Percentiles rank a stretch among this genome's conserved stretches.
These are phyloP conservation scores for Plutomurus gul DNA, from an alignment of 1,140 invertebrate genomes.

Conservation along the genomic window DNA sequence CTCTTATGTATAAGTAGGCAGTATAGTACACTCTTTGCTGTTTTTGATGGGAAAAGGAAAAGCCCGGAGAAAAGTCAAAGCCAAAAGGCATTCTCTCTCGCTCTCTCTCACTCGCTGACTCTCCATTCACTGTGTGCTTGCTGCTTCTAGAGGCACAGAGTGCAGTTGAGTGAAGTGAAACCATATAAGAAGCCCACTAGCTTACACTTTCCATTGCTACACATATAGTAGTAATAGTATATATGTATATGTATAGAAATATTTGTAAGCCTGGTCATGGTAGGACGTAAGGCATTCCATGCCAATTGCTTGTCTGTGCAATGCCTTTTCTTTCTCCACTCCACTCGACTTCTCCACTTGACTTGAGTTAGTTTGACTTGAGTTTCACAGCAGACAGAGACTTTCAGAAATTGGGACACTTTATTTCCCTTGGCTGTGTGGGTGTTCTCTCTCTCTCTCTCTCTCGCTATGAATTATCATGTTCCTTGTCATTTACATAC, in stretches of 20 bases:
- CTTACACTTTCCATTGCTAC: too few relatives aligned
- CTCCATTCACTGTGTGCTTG: too few relatives aligned
- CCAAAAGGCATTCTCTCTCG: not conserved
- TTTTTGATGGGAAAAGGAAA: not conserved
- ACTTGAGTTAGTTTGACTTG: conserved; percentile 2
- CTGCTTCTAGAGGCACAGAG: too few relatives aligned
- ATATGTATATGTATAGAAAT: too few relatives aligned
- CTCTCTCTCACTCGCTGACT: too few relatives aligned
- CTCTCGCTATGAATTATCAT: conserved; percentile 7
- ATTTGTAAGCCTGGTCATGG: not conserved
- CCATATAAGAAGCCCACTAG: too few relatives aligned
- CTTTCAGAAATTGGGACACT: conserved; percentile 20
- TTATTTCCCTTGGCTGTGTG: conserved; percentile 10
- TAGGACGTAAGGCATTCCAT: not conserved
- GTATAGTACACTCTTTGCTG: not conserved
- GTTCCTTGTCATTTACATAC: conserved; percentile 4
- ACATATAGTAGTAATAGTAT: too few relatives aligned
- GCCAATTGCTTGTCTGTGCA: not conserved
- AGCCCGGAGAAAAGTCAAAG: conserved; percentile 5
- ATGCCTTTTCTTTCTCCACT: not conserved
- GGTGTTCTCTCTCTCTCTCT: too few relatives aligned
- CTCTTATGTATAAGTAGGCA: not conserved
- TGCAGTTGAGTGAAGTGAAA: too few relatives aligned
- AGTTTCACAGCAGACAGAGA: not conserved
- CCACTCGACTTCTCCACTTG: not conserved